phyloP scores from a whole-genome alignment of 2,888 invertebrate species.

The Phortica magna region DNA sequence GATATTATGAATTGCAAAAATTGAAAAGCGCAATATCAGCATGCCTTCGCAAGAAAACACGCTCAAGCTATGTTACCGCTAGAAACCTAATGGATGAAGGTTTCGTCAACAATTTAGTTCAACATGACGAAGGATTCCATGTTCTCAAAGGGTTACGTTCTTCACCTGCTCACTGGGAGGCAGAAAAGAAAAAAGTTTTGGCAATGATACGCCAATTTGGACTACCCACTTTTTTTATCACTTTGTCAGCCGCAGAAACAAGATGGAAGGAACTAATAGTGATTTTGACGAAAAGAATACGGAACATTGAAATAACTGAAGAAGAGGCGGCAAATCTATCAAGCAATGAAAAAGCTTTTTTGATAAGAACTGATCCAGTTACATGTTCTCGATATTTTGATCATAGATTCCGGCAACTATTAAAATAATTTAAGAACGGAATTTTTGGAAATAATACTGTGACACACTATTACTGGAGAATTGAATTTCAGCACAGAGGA shows the following conservation, averaged over 20 bases:
- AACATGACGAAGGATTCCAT: too few relatives aligned
- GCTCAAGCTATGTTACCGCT: too few relatives aligned
- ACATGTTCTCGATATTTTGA: conserved; percentile 2
- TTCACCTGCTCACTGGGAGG: neutral
- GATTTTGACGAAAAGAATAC: neutral
- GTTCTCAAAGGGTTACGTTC: too few relatives aligned
- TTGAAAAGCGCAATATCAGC: too few relatives aligned
- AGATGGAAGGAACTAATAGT: too few relatives aligned
- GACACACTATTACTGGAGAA: neutral
- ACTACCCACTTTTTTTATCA: neutral
- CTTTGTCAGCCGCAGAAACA: neutral
- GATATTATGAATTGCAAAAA: too few relatives aligned
- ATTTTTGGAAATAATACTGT: neutral
- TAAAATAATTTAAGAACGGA: neutral
- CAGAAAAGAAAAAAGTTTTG: neutral
- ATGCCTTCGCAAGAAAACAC: too few relatives aligned
- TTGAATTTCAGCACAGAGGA: neutral
- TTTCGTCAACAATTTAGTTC: too few relatives aligned
- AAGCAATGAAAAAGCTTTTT: neutral
- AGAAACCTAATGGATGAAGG: too few relatives aligned
- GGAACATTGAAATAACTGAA: neutral
- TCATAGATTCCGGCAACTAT: neutral
- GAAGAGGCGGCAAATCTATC: neutral
- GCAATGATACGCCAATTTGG: neutral
- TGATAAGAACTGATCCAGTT: neutral